Percentiles rank a stretch among this genome's conserved stretches.
Evolutionary conservation across 2,888 invertebrate genomes (phyloP).

Genomic region (Meloe dianella): DNA sequence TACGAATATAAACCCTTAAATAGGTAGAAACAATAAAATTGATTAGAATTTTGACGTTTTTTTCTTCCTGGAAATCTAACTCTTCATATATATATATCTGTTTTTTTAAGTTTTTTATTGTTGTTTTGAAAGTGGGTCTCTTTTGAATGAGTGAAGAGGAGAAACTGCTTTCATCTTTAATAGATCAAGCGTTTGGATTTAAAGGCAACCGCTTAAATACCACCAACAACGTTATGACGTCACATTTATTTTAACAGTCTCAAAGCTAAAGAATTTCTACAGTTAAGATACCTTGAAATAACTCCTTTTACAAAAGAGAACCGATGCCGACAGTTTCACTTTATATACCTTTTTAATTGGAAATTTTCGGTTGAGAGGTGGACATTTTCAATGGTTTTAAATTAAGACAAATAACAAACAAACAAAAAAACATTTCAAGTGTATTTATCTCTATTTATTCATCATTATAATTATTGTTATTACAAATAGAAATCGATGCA

Average conservation of each 20-base stretch:
- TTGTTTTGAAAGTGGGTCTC: slow-evolving; percentile 27
- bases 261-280: slow-evolving; percentile 36
- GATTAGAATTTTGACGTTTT: not conserved
- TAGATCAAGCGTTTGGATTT: slow-evolving; percentile 29
- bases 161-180: slow-evolving; percentile 18
- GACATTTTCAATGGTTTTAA: slow-evolving; percentile 18
- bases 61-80: not conserved
- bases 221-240: slow-evolving; percentile 41
- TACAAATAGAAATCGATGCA: not conserved
- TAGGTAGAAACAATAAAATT: not conserved
- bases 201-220: slow-evolving; percentile 36
- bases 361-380: slow-evolving; percentile 21
- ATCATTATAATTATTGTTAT: no score
- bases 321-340: slow-evolving; percentile 26
- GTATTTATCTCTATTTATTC: no score
- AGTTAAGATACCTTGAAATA: slow-evolving; percentile 41
- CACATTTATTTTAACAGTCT: slow-evolving; percentile 39
- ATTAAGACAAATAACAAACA: not conserved
- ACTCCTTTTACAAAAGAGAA: slow-evolving; percentile 37
- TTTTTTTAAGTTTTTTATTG: not conserved
- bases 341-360: slow-evolving; percentile 35
- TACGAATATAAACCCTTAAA: no score
- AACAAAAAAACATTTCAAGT: not conserved
- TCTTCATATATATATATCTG: not conserved
- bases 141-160: slow-evolving; percentile 13